phyloP scores from a whole-genome alignment of 2,888 invertebrate genomes.

The Tetheella fluctuosa region DNA sequence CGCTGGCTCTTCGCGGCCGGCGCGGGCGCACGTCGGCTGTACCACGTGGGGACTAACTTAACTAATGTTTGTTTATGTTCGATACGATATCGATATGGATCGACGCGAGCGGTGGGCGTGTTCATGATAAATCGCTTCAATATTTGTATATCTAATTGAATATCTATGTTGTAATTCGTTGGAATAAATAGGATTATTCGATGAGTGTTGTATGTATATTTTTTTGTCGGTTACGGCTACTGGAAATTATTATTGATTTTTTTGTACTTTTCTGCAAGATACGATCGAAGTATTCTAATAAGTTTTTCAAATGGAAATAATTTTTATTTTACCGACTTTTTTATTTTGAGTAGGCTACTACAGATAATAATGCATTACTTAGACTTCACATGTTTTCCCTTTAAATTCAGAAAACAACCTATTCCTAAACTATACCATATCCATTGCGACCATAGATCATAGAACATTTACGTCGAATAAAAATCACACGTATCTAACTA shows the following conservation, averaged over 20 bases:
- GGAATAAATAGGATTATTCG: neutral
- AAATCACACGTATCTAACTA: slow-evolving; percentile 17
- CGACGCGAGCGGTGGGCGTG: slow-evolving; percentile 6
- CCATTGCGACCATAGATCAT: neutral
- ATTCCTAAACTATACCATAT: neutral
- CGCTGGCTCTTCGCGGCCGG: slow-evolving; percentile 25
- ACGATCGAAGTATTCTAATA: neutral
- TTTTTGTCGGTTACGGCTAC: neutral
- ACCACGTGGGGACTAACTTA: slow-evolving; percentile 34
- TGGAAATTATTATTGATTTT: neutral
- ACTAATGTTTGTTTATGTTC: slow-evolving; percentile 34
- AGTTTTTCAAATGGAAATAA: too few species aligned
- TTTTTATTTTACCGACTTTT: too few species aligned
- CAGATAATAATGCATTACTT: too few species aligned
- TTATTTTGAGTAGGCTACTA: too few species aligned
- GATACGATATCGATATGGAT: slow-evolving; percentile 26
- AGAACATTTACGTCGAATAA: neutral
- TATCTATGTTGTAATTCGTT: slow-evolving; percentile 13
- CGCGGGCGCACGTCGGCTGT: slow-evolving; percentile 10
- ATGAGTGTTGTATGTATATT: neutral
- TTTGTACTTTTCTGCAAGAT: neutral
- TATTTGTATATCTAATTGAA: slow-evolving; percentile 16
- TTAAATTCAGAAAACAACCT: neutral
- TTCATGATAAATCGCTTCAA: slow-evolving; percentile 17
- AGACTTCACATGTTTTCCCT: too few species aligned